Evolutionary conservation across 35 echinoderm and acorn worm genomes (phyloP).

Genomic region (Hemicentrotus pulcherrimus): DNA sequence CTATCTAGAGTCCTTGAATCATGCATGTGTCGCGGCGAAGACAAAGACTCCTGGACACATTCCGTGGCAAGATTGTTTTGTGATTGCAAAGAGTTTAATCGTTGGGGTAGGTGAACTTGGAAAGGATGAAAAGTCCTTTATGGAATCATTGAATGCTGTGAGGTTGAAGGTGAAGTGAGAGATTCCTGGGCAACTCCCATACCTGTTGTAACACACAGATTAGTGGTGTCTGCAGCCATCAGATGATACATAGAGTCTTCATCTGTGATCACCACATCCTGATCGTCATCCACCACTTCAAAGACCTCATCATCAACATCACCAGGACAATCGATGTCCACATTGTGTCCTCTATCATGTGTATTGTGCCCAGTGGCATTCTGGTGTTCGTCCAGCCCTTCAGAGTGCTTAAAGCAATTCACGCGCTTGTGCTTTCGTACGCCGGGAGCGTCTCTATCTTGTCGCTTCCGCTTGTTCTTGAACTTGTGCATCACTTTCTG

Average conservation of each 20-base stretch:
- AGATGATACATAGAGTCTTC: background rate
- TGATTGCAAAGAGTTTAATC: background rate
- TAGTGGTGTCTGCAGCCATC: background rate
- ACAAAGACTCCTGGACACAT: background rate
- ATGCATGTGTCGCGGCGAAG: background rate
- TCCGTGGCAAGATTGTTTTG: background rate
- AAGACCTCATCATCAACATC: background rate
- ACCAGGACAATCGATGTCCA: background rate
- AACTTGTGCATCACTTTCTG: conserved; percentile 43
- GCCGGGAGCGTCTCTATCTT: background rate
- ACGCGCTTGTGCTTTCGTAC: background rate
- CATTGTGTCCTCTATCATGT: background rate
- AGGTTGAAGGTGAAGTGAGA: background rate
- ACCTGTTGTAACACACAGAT: background rate
- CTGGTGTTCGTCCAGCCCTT: background rate
- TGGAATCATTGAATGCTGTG: background rate
- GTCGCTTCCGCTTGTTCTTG: conserved; percentile 27
- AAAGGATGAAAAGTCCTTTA: background rate
- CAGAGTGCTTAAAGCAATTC: background rate
- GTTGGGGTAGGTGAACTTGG: background rate
- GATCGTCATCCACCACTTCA: background rate
- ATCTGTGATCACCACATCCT: background rate
- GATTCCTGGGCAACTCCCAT: background rate
- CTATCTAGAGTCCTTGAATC: background rate
- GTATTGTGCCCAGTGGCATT: background rate